Conservation (phyloP, 2,888 invertebrate species). For the Leptinotarsa juncta region DNA sequence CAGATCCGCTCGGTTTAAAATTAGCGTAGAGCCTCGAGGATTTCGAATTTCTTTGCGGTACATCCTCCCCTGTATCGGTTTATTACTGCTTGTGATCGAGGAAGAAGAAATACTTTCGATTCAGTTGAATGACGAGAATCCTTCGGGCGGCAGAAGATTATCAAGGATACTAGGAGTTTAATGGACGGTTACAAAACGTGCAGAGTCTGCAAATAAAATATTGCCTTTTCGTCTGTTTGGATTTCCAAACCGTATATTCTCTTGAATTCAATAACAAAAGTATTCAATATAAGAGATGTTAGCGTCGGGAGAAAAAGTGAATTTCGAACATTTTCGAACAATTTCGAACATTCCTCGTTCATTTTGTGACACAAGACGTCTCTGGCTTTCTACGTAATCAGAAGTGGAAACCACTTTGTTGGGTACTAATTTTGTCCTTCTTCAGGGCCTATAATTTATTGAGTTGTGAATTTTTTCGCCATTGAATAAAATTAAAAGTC, state of each 20-base stretch:
- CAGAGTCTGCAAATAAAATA: background rate
- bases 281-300: too few relatives aligned
- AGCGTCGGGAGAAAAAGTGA: too few relatives aligned
- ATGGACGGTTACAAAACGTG: background rate
- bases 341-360: too few relatives aligned
- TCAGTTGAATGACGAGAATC: constrained; percentile 13
- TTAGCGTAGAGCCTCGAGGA: constrained; percentile 13
- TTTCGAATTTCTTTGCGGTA: constrained; percentile 7
- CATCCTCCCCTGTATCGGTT: constrained; percentile 9
- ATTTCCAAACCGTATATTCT: background rate
- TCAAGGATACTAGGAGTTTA: constrained; percentile 7
- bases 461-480: too few relatives aligned
- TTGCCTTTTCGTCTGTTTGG: background rate
- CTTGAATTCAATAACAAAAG: too few relatives aligned
- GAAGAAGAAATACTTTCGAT: constrained; percentile 20
- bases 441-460: too few relatives aligned
- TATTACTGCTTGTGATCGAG: constrained; percentile 12
- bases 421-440: too few relatives aligned
- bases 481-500: too few relatives aligned
- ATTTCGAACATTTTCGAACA: too few relatives aligned
- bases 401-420: too few relatives aligned
- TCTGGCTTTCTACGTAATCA: too few relatives aligned
- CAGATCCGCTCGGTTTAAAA: constrained; percentile 20
- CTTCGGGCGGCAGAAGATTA: constrained; percentile 9
- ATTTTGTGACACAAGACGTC: too few relatives aligned